These are phyloP conservation scores for Emberiza fucata DNA, from an alignment of 2,113 vertebrate species.

Conservation along the genomic window DNA sequence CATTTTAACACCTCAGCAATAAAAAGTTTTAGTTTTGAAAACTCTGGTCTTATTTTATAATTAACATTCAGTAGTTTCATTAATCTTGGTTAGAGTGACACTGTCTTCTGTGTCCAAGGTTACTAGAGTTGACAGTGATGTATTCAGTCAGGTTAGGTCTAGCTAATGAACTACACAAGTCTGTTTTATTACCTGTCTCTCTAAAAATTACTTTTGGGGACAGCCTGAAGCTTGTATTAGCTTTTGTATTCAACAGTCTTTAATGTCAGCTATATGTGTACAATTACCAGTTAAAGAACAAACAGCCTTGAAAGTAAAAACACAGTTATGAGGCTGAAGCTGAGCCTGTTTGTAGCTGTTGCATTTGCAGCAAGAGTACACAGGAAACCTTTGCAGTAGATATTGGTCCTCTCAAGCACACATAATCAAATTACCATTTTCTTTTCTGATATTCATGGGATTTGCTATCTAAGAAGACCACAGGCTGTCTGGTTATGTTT, in stretches of 20 bases:
- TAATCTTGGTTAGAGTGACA: constrained; percentile 22
- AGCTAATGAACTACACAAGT: constrained; percentile 23
- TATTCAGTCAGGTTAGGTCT: background rate
- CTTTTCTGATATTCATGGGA: background rate
- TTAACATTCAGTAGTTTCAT: constrained; percentile 30
- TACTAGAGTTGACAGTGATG: constrained; percentile 13
- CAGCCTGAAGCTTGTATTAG: background rate
- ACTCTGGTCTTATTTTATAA: background rate
- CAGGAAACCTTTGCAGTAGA: background rate
- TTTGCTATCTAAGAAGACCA: background rate
- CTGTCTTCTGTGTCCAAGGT: background rate
- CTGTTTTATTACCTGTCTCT: constrained; percentile 19
- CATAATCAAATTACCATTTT: background rate
- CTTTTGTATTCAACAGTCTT: background rate
- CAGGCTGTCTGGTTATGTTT: background rate
- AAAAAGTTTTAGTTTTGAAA: constrained; percentile 39
- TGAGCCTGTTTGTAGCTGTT: background rate
- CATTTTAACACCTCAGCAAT: constrained; percentile 26
- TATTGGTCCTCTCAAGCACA: background rate
- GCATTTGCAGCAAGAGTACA: background rate
- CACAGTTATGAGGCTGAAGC: background rate
- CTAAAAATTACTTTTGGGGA: background rate
- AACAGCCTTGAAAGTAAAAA: background rate
- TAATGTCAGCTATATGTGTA: background rate
- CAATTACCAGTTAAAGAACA: background rate